Base-by-base conservation (phyloP, 2,888 invertebrate species). In the Gryllus longicercus region DNA sequence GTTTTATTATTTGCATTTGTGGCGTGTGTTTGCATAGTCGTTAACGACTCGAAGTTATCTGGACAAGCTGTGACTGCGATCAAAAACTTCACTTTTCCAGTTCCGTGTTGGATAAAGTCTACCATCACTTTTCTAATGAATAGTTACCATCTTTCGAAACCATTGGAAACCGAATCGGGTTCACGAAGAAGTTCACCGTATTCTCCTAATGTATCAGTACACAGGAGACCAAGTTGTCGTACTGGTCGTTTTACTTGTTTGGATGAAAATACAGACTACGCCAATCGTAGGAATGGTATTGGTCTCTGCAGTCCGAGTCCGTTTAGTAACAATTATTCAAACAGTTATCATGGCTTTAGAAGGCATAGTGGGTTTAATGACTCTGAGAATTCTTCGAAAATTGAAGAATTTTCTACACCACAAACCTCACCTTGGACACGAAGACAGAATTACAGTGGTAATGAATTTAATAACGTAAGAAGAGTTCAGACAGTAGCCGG, bases 131-230 rank as follows among this genome's bases (percentile, higher is more conserved):
- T n/a, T n/a, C 63, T 63, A 14, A 63, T 63, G 63, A 63, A 63
- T 63, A 63, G 63, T 63, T 63, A 63, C n/a, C 63, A 63, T 63
- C 63, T 63, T 63, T 63, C 63, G n/a, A 63, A 63, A 63, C 63
- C 63, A 14, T n/a, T 63, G 63, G 63, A 63, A 63, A 14, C 63
- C 3, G 63, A 63, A 63, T n/a, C 63, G 16, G n/a, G n/a, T 63
- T 63, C 63, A 8, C 14, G 63, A n/a, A 63, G 63, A 63, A n/a
- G n/a, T 63, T 63, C 63, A 5, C 63, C 63, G 14, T 63, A 63
- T 63, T n/a, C 63, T 63, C n/a, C 63, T 4, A 63, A 63, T 63
- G n/a, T 63, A 4, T n/a, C n/a, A 18, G 16, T 63, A 4, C 63
- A 14, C 12, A 63, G 63, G n/a, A 63, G 63, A n/a, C 16, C 16